Evolutionary conservation across 2,113 vertebrate species (phyloP).

Genomic region (Mionectes macconnelli): DNA sequence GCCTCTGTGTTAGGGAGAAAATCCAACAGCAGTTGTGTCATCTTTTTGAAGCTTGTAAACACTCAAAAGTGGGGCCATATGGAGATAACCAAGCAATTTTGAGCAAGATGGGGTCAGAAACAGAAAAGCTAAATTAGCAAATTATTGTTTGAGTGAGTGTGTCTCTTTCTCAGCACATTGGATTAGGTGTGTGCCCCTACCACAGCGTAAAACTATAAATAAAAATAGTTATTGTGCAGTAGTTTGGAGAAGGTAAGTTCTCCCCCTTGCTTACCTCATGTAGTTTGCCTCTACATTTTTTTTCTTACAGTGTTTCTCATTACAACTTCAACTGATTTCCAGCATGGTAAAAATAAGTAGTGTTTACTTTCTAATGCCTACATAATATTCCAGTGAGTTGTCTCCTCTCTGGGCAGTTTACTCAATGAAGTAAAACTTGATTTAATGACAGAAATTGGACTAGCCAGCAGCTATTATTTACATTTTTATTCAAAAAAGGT

Average conservation of each 20-base stretch:
- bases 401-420: neutral
- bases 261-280: neutral
- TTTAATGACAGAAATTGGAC: neutral
- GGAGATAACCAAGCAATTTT: neutral
- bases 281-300: neutral
- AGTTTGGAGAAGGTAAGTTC: neutral
- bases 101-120: neutral
- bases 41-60: neutral
- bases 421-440: neutral
- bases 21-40: neutral
- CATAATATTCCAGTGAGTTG: neutral
- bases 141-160: neutral
- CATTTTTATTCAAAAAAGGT: neutral
- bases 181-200: neutral
- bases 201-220: neutral
- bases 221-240: neutral
- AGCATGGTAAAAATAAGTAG: neutral
- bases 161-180: neutral
- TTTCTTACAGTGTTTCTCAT: neutral
- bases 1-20: fast-evolving
- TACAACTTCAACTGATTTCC: neutral
- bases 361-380: neutral
- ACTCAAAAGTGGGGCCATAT: fast-evolving
- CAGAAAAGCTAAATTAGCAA: neutral
- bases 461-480: neutral